phyloP scores from a whole-genome alignment of 2,888 invertebrate genomes.

The Saturnia japonica region DNA sequence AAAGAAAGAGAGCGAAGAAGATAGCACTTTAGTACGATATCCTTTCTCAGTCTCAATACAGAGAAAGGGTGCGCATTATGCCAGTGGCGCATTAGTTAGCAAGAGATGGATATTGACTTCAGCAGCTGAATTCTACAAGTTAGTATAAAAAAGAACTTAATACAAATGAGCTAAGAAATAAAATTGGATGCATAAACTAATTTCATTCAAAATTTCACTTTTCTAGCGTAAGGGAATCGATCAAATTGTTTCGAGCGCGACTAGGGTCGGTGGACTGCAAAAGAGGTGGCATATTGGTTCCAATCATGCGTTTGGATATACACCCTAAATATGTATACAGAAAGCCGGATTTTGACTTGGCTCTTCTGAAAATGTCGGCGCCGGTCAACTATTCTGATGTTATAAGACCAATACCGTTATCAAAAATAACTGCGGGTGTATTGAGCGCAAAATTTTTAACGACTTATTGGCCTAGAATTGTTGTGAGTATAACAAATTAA shows the following conservation, averaged over 20 bases:
- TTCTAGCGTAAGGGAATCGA: conserved; percentile 63
- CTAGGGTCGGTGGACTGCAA: conserved; percentile 68
- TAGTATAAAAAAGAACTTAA: conserved; percentile 30
- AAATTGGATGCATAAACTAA: neutral
- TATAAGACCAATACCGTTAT: conserved; percentile 53
- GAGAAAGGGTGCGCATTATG: conserved; percentile 62
- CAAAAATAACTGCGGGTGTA: conserved; percentile 44
- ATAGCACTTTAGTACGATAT: conserved; percentile 43
- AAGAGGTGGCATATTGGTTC: conserved; percentile 53
- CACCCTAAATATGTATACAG: conserved; percentile 54
- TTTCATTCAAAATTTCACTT: neutral
- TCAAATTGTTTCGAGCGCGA: conserved; percentile 58
- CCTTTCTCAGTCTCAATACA: conserved; percentile 67
- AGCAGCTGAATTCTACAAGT: conserved; percentile 68
- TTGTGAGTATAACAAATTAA: conserved; percentile 52
- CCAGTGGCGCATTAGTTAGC: conserved; percentile 61
- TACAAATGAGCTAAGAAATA: neutral
- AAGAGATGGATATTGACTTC: conserved; percentile 62
- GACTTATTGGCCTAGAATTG: conserved; percentile 67
- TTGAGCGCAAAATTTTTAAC: conserved; percentile 59
- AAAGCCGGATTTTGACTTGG: conserved; percentile 56
- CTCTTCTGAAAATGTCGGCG: conserved; percentile 50
- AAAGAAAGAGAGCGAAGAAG: conserved; percentile 30
- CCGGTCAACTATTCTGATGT: conserved; percentile 37
- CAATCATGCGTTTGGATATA: conserved; percentile 51